Base-by-base conservation (phyloP, 2,888 invertebrate genomes). In the Philhelius pedissequus region DNA sequence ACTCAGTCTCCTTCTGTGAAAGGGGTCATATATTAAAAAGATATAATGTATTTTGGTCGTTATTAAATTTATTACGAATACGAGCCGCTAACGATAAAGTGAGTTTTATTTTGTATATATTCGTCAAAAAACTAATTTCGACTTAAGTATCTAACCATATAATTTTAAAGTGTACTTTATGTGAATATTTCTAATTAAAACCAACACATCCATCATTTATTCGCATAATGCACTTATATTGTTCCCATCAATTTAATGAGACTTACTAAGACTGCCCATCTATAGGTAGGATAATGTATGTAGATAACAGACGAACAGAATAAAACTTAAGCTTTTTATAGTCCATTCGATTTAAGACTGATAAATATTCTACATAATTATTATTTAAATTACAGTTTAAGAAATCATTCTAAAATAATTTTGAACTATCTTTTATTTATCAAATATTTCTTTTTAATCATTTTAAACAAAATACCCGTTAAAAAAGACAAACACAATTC, bases 391-490 rank as follows among this genome's bases (percentile, higher is more conserved):
- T 1, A 0, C 11, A 9, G 0, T 32, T 3, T 20, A 13, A 32
- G n/a, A 1, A 7, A 56, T n/a, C 2, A 56, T 20, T 6, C 6
- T 3, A 9, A 56, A 20, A 9, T 6, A 13, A 20, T n/a, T 30
- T 43, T 15, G 25, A 6, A 8, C n/a, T 35, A 13, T 27, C 0
- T 20, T 70, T 45, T 13, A 8, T 32, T 40, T 18, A 32, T 48
- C n/a, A 64, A 48, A 9, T n/a, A 48, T 3, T 20, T n/a, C 11
- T 32, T 22, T 9, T 13, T 9, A 48, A 48, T 27, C 7, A 18
- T 64, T 54, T 73, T 52, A 43, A 75, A 56, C 25, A 18, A 13
- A 15, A 56, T 38, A 66, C 60, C 78, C 78, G 71, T 73, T 79
- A 40, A 71, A 50, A 68, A 4, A 62, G n/a, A n/a, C n/a, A 62